Evolutionary conservation across 2,113 vertebrate genomes (phyloP).

Genomic region (Gallinago undulata): DNA sequence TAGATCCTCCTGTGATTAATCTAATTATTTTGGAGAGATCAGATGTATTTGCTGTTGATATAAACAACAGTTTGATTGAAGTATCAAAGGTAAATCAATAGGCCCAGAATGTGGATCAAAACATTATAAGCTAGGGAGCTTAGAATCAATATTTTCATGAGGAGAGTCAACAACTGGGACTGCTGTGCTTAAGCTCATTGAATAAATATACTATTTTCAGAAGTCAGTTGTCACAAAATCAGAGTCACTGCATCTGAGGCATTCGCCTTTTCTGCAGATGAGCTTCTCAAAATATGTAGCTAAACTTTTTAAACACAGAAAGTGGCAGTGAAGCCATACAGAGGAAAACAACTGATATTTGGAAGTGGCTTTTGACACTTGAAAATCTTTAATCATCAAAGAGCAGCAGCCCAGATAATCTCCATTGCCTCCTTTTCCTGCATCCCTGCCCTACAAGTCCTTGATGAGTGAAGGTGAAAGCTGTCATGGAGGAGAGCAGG

Average conservation of each 20-base stretch:
- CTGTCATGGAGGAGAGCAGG: not conserved
- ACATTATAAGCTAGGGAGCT: slow-evolving; percentile 44
- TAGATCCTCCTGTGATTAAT: slow-evolving; percentile 50
- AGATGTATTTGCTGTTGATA: slow-evolving; percentile 5
- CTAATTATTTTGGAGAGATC: slow-evolving; percentile 43
- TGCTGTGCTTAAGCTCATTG: slow-evolving; percentile 2
- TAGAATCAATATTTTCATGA: slow-evolving; percentile 62
- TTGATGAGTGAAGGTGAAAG: not conserved
- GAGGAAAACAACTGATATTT: not conserved
- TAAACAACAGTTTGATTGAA: slow-evolving; percentile 39
- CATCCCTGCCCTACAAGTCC: not conserved
- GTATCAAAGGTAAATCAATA: slow-evolving; percentile 55
- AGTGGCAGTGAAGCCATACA: not conserved
- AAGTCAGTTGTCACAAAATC: slow-evolving; percentile 6
- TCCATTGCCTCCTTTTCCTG: not conserved
- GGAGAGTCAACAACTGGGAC: slow-evolving; percentile 20
- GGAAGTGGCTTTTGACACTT: not conserved
- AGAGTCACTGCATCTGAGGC: not conserved
- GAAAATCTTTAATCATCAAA: not conserved
- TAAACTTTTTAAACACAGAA: not conserved
- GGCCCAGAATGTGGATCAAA: slow-evolving; percentile 53
- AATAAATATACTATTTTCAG: slow-evolving; percentile 46
- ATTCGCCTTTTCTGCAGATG: not conserved
- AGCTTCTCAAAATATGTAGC: not conserved
- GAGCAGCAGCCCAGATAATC: not conserved